A percentile compares a stretch with the other conserved stretches of the same genome.
Conservation (phyloP, 2,888 invertebrate genomes). For the Apamea monoglypha region DNA sequence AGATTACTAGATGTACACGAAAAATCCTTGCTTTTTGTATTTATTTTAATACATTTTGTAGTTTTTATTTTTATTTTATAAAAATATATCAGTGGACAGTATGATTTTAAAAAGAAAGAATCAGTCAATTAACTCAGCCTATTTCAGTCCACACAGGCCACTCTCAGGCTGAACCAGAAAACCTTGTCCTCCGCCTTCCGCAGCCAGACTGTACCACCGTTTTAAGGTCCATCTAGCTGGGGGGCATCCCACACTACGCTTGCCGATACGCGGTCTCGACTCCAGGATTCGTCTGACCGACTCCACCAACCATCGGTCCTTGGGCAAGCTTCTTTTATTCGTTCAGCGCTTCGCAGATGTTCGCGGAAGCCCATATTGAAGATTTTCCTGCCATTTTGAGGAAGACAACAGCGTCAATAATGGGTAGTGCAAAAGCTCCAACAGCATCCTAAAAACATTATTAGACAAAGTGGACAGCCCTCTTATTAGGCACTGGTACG, state of each 20-base stretch:
- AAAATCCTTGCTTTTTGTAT: conserved; percentile 4
- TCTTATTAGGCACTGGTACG: not conserved
- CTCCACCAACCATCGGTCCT: not conserved
- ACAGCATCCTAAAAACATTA: not conserved
- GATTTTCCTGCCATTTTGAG: not conserved
- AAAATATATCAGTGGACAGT: not conserved
- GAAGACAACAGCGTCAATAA: not conserved
- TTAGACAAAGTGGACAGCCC: not conserved
- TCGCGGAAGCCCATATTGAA: not conserved
- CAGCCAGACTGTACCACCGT: not conserved
- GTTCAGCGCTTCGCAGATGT: not conserved
- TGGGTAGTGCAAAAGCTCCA: not conserved
- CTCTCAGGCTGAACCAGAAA: too few species aligned
- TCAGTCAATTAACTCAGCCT: too few species aligned
- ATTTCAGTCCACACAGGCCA: too few species aligned
- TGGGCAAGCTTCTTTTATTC: not conserved
- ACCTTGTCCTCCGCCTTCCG: not conserved
- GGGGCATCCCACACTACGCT: not conserved
- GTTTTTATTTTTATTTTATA: not conserved
- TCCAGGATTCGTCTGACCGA: not conserved
- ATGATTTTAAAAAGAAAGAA: not conserved
- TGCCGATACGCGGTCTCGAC: too few species aligned
- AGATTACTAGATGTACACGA: conserved; percentile 8
- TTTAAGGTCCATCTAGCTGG: not conserved
- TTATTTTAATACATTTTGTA: not conserved